Conservation (phyloP, 2,888 invertebrate genomes). For the Drosophila aldrichi region DNA sequence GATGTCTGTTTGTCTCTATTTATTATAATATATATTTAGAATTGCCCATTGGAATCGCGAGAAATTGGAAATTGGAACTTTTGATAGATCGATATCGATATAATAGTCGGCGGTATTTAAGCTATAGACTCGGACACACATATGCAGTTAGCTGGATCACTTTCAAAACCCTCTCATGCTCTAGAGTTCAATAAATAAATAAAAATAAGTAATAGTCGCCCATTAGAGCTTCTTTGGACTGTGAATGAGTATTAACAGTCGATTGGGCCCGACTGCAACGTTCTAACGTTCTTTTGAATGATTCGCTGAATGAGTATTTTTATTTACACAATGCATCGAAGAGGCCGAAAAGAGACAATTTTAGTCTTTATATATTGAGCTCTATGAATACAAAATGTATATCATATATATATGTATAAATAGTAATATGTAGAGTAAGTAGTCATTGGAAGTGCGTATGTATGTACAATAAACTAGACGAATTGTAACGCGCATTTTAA, state of each 20-base stretch:
- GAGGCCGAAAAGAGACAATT: constrained; percentile 43
- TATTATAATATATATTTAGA: neutral
- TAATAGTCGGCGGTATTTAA: neutral
- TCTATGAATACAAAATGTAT: constrained; percentile 52
- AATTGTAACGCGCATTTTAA: constrained; percentile 59
- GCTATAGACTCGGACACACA: neutral
- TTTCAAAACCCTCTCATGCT: too few species aligned
- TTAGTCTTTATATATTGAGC: constrained; percentile 43
- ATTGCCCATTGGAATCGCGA: neutral
- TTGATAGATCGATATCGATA: neutral
- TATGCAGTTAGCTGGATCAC: neutral
- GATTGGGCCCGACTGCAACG: neutral
- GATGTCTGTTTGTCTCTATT: neutral
- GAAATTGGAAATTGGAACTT: neutral
- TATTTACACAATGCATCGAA: constrained; percentile 70
- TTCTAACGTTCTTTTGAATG: constrained; percentile 37
- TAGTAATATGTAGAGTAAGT: neutral
- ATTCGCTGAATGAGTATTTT: constrained; percentile 63
- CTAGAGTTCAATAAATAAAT: too few species aligned
- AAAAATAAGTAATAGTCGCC: too few species aligned
- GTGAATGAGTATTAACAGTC: constrained; percentile 6
- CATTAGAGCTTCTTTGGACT: neutral
- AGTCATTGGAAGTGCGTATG: constrained; percentile 43
- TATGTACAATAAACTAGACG: constrained; percentile 55
- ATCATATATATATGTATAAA: neutral